Evolutionary conservation across 2,888 invertebrate species (phyloP).

Genomic region (Megastigmus dorsalis): DNA sequence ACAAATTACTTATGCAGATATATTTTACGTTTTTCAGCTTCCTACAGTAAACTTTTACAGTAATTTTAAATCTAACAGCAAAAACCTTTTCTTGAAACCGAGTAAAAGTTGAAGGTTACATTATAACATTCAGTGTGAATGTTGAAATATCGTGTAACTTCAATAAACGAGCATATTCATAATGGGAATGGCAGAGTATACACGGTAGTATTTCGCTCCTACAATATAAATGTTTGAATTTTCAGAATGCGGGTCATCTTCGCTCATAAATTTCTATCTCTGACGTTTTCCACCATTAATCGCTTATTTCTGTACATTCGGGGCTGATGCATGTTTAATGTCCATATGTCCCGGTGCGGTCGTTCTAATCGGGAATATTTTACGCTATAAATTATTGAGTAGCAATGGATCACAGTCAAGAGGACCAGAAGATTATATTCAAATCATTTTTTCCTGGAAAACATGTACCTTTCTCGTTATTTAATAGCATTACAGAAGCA

Average conservation of each 20-base stretch:
- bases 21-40: too few species aligned
- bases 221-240: constrained; percentile 17
- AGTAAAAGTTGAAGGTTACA: too few species aligned
- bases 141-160: too few species aligned
- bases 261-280: constrained; percentile 24
- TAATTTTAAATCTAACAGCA: too few species aligned
- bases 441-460: neutral
- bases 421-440: constrained; percentile 21
- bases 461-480: too few species aligned
- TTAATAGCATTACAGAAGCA: too few species aligned
- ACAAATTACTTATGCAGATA: too few species aligned
- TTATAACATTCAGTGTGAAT: too few species aligned
- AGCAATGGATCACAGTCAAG: constrained; percentile 10
- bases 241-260: constrained; percentile 12
- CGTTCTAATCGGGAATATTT: constrained; percentile 12
- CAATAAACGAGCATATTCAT: too few species aligned
- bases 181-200: neutral
- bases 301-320: constrained; percentile 15
- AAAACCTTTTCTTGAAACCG: too few species aligned
- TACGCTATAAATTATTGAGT: constrained; percentile 4
- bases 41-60: too few species aligned
- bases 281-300: constrained; percentile 30
- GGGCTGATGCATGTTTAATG: constrained; percentile 23
- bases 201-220: neutral
- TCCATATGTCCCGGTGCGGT: neutral